phyloP scores from a whole-genome alignment of 2,113 vertebrate species.

The Pleuronectes platessa region DNA sequence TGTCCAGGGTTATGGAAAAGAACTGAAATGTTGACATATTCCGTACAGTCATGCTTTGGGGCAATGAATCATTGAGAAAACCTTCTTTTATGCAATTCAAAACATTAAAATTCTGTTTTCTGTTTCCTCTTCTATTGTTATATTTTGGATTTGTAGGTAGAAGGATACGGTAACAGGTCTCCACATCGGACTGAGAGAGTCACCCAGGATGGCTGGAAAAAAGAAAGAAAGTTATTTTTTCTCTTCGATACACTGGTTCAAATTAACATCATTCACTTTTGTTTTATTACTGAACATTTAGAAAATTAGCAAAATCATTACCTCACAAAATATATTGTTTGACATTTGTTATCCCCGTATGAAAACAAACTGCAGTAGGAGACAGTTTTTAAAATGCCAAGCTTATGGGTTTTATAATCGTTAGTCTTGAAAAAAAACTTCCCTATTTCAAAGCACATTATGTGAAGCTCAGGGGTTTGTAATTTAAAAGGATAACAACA shows the following conservation, averaged over 20 bases:
- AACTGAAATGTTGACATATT: not conserved
- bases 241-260: not conserved
- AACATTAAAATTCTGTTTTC: no score
- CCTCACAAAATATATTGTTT: not conserved
- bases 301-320: not conserved
- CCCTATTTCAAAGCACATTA: no score
- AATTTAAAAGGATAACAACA: no score
- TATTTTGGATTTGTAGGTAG: not conserved
- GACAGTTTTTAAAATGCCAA: no score
- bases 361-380: no score
- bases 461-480: no score
- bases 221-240: not conserved
- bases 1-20: constrained; percentile 79
- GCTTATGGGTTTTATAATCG: no score
- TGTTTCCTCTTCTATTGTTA: not conserved
- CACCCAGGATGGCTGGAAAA: constrained; percentile 96
- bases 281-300: not conserved
- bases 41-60: no score
- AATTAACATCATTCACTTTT: not conserved
- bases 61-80: no score
- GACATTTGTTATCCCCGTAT: no score
- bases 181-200: constrained; percentile 94
- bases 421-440: no score
- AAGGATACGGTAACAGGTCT: constrained; percentile 98
- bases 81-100: no score